Base-by-base conservation (phyloP, 2,888 invertebrate species). In the Cataglyphis rosenhaueri region DNA sequence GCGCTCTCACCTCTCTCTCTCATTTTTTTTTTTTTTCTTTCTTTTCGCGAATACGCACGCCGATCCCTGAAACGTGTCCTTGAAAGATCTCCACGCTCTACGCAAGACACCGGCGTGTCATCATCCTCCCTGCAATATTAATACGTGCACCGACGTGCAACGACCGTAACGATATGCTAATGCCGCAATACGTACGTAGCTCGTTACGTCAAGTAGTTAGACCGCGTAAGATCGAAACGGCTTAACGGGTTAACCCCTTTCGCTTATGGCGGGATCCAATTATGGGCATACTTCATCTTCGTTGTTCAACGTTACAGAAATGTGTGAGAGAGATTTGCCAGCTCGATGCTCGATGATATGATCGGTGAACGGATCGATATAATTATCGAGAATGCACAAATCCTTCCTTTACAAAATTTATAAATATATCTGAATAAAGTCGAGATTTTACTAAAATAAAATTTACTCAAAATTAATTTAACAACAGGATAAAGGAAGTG, bases 121-220 rank as follows among this genome's bases (percentile, higher is more conserved):
- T 76, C 76, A 76, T 65, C 38, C 65, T 66, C 57, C 52, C 52
- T 52, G 41, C 41, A 66, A 76, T 76, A 76, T 65, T 76, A 76
- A 76, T 76, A 76, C 65, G 55, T 66, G 76, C 65, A 66, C 65
- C n/a, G 64, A 55, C 55, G 55, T 65, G 76, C 66, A 76, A 38
- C 55, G 38, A 61, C 65, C 65, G 65, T 76, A 76, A 76, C 65
- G 76, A 66, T 76, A 76, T 76, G 76, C 65, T 76, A 76, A 76
- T 76, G 76, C 74, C 35, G 74, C 65, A 76, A 76, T 52, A 52
- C 38, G 64, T 55, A 76, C 38, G 55, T 66, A 57, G 57, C 76
- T 65, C 41, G 65, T 76, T 76, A 76, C 76, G 55, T 65, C 65
- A 76, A 76, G 76, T 65, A 55, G 76, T 57, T 41, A 41, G 38